Conservation (phyloP, 2,888 invertebrate species). For the Bruchidius siliquastri region DNA sequence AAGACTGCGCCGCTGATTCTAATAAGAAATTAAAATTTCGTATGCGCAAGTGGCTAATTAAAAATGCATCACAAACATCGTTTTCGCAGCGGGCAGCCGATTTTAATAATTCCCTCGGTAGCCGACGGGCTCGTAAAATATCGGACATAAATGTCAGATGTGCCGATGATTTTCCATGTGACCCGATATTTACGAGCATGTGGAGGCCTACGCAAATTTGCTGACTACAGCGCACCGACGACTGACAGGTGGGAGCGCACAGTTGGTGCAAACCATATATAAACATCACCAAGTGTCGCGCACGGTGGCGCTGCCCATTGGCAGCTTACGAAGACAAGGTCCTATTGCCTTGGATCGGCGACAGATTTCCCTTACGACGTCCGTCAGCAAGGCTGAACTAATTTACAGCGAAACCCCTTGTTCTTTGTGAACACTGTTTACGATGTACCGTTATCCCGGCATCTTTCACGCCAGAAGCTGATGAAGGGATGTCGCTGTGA, state of each 20-base stretch:
- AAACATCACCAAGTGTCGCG: too few relatives aligned
- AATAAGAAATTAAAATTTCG: background rate
- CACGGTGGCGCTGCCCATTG: too few relatives aligned
- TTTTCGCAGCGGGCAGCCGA: background rate
- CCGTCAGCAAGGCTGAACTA: too few relatives aligned
- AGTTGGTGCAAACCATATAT: background rate
- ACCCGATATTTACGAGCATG: background rate
- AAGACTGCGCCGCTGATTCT: background rate
- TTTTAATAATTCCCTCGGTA: constrained; percentile 1
- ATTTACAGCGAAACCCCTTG: too few relatives aligned
- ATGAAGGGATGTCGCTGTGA: too few relatives aligned
- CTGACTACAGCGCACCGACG: background rate
- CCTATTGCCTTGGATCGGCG: too few relatives aligned
- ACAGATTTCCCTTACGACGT: too few relatives aligned
- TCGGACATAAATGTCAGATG: constrained; percentile 1
- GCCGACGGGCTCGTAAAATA: background rate
- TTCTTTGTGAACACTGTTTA: too few relatives aligned
- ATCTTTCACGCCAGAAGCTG: too few relatives aligned
- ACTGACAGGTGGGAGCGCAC: background rate
- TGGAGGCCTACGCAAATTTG: background rate
- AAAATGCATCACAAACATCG: constrained; percentile 1
- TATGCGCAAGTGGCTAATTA: background rate
- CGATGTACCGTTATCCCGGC: too few relatives aligned
- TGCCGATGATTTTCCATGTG: background rate
- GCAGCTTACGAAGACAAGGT: too few relatives aligned